Evolutionary conservation across 2,888 invertebrate species (phyloP), one percentile per base, ranked within the genome.

Genomic region (Pseudococcus jackbeardsleyi): DNA sequence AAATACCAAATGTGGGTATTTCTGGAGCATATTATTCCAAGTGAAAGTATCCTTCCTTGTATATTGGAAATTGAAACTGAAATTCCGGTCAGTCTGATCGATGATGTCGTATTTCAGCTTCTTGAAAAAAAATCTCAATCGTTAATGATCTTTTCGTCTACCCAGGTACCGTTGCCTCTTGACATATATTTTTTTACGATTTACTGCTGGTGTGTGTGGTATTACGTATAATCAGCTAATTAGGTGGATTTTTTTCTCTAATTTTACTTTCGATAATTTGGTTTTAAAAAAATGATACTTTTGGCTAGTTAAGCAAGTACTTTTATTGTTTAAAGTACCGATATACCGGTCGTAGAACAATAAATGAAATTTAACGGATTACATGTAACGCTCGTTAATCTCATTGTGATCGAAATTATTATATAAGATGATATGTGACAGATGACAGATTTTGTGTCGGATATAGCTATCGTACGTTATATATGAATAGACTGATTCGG

Each of bases 281-380:
- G n/a, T 9, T 59, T n/a, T 33, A 33, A 33, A 59, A n/a, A 59
- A 59, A 59, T 19, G 5, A 59, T 19, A 59, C 59, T 59, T 59
- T 6, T 59, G 19, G 5, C 6, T 59, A 33, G 26, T 59, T 9
- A 19, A 59, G 19, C 59, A 19, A 59, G 59, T 59, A 8, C n/a
- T 33, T 19, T 59, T 59, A 59, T 59, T 59, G 59, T 59, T 59
- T 59, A 11, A 59, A 59, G 19, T 19, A 59, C n/a, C 59, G 6
- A 59, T 59, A 54, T 54, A 17, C 46, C 12, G 54, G 11, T 54
- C 15, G 54, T 54, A 33, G 39, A 79, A 79, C 15, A 79, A 79
- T 79, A n/a, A 79, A 79, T 17, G 15, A 72, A 72, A 72, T 72
- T 72, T 72, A 42, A 79, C 79, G n/a, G 42, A 79, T 79, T 79